phyloP scores from a whole-genome alignment of 2,113 vertebrate genomes.

The Corydoras sp. region DNA sequence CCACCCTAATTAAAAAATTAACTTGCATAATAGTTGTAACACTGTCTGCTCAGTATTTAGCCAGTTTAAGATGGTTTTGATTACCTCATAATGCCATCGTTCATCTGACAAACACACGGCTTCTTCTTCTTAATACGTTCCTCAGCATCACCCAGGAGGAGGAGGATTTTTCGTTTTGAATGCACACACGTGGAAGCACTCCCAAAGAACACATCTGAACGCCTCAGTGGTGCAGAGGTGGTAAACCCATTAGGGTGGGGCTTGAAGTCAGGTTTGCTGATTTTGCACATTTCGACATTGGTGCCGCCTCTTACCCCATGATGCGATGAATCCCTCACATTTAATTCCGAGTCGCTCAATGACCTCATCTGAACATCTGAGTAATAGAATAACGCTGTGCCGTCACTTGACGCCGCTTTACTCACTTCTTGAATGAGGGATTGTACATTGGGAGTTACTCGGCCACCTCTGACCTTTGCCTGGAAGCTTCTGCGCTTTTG shows the following conservation, averaged over 20 bases:
- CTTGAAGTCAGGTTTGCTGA: slow-evolving; percentile 21
- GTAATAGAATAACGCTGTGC: slow-evolving; percentile 22
- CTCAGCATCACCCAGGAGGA: slow-evolving; percentile 32
- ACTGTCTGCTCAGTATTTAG: too few species aligned
- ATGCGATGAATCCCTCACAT: slow-evolving; percentile 32
- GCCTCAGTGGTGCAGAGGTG: slow-evolving; percentile 7
- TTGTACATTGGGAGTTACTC: slow-evolving; percentile 26
- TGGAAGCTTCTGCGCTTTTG: slow-evolving; percentile 39
- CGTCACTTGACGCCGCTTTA: slow-evolving; percentile 29
- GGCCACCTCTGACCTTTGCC: slow-evolving; percentile 35
- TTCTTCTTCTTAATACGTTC: slow-evolving; percentile 25
- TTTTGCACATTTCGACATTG: slow-evolving; percentile 24
- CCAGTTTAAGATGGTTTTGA: too few species aligned
- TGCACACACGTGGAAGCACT: slow-evolving; percentile 24
- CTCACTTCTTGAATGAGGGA: slow-evolving; percentile 27
- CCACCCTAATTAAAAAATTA: too few species aligned
- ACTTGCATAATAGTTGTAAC: too few species aligned
- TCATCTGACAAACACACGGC: too few species aligned
- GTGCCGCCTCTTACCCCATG: slow-evolving; percentile 4
- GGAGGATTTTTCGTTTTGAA: slow-evolving; percentile 58
- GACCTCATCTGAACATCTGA: slow-evolving; percentile 55
- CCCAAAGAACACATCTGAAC: slow-evolving; percentile 15
- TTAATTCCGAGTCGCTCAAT: slow-evolving; percentile 42
- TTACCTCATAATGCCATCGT: too few species aligned
- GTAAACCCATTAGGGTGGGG: background rate